Evolutionary conservation across 2,797 vertebrate species (phyloP), one percentile per base, ranked within the genome.

Genomic region (Tympanoctomys barrerae): DNA sequence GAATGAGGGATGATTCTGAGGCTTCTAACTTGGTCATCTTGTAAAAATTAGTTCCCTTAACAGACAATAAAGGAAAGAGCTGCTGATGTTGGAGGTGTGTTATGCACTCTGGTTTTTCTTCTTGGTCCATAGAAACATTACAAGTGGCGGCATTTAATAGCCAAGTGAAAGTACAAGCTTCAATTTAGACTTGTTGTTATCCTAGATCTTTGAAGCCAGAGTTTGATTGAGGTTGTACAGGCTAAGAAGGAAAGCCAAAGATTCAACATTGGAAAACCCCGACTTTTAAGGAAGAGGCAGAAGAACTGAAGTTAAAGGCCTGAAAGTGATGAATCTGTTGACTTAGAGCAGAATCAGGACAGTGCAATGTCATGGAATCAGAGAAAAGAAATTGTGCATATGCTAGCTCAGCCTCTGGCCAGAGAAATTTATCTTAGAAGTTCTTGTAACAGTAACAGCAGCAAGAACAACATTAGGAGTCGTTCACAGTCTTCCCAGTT

Each of bases 161-260:
- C 39, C 46, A 54, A 89, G 61, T 91, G 85, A 85, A 91, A 91
- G 84, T 73, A 52, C 31, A 85, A 26, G 7, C 89, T 86, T 92
- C 70, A 92, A 59, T 89, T 89, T 95, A 94, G 62, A 62, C 95
- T 71, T 91, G 54, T 91, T 52, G 18, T 79, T 84, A 70, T 68
- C 84, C 49, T 46, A 90, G 28, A 84, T n/a, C 80, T 91, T 87
- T 89, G 91, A 94, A 89, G 80, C 64, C 18, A 61, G 33, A 89
- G 46, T 81, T 59, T 91, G 77, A 66, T 95, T 83, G 59, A 52
- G 11, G 62, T 71, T 91, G 26, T 39, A 82, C 33, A 82, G 66
- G 42, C 8, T 26, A 14, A 64, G 62, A 82, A 77, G 39, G 62
- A 46, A 81, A 87, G 73, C 26, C 66, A 77, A 68, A 26, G 24